These are phyloP conservation scores for Petrocephalus schoutedeni DNA, from an alignment of 2,797 vertebrate genomes.

Conservation along the genomic window DNA sequence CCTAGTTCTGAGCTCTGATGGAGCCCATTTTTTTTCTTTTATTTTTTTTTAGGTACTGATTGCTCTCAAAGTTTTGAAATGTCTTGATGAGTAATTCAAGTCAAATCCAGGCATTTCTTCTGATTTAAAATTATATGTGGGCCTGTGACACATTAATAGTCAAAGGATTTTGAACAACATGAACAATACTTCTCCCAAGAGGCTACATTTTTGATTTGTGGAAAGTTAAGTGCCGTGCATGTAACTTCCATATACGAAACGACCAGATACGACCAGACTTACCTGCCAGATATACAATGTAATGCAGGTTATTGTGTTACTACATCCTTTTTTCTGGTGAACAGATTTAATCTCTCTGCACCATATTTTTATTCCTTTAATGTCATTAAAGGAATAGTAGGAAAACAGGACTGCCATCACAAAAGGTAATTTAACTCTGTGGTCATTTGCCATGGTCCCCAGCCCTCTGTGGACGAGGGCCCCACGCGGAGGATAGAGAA, in stretches of 20 bases:
- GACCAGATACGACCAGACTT: not conserved
- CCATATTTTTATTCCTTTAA: constrained; percentile 8
- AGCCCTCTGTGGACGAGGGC: not conserved
- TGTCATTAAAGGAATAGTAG: constrained; percentile 18
- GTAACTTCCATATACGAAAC: constrained; percentile 26
- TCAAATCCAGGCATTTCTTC: not conserved
- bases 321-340: constrained; percentile 28
- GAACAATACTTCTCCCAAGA: not conserved
- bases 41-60: not conserved
- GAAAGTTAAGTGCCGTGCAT: constrained; percentile 31
- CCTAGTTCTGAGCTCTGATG: not conserved
- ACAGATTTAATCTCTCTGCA: constrained; percentile 11
- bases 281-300: not conserved
- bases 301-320: constrained; percentile 15
- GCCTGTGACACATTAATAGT: constrained; percentile 5
- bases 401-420: constrained; percentile 21
- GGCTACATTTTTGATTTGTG: not conserved
- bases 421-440: constrained; percentile 30
- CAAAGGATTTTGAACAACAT: constrained; percentile 1
- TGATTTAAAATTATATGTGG: constrained; percentile 4
- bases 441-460: not conserved
- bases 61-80: not conserved
- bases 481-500: constrained; percentile 17
- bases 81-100: constrained; percentile 1
- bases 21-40: not conserved